Conservation (phyloP, 1,140 invertebrate genomes). For the Paralvinella palmiformis region DNA sequence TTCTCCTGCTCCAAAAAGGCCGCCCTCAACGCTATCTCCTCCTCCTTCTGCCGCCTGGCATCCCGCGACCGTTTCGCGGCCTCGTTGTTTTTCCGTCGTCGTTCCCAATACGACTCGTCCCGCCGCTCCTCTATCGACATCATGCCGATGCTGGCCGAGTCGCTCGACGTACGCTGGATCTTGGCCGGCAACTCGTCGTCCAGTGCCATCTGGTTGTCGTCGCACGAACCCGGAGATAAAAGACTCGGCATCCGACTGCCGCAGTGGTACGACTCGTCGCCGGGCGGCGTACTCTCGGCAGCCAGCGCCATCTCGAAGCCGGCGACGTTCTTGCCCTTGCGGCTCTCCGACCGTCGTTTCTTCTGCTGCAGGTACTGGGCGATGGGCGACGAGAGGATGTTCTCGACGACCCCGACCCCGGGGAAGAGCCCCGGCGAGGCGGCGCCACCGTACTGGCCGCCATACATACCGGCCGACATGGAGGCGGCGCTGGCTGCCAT, state of each 20-base stretch:
- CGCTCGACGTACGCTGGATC: background rate
- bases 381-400: conserved; percentile 33
- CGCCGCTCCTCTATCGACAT: conserved; percentile 27
- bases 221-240: background rate
- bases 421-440: conserved; percentile 13
- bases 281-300: background rate
- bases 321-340: background rate
- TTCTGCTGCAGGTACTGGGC: conserved; percentile 35
- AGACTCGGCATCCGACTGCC: background rate
- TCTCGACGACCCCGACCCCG: conserved; percentile 21
- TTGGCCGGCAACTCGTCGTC: background rate
- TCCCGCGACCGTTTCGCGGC: conserved; percentile 50
- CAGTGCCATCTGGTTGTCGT: no score
- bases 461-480: conserved; percentile 17
- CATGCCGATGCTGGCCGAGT: no score
- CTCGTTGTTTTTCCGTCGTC: conserved; percentile 51
- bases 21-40: conserved; percentile 45
- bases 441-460: conserved; percentile 17
- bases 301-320: background rate
- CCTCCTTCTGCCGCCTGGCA: conserved; percentile 46
- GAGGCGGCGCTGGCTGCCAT: conserved; percentile 19
- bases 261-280: background rate
- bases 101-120: conserved; percentile 49
- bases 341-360: conserved; percentile 26
- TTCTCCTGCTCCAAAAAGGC: conserved; percentile 50